Base-by-base conservation (phyloP, 2,797 vertebrate species). In the Prionace glauca region DNA sequence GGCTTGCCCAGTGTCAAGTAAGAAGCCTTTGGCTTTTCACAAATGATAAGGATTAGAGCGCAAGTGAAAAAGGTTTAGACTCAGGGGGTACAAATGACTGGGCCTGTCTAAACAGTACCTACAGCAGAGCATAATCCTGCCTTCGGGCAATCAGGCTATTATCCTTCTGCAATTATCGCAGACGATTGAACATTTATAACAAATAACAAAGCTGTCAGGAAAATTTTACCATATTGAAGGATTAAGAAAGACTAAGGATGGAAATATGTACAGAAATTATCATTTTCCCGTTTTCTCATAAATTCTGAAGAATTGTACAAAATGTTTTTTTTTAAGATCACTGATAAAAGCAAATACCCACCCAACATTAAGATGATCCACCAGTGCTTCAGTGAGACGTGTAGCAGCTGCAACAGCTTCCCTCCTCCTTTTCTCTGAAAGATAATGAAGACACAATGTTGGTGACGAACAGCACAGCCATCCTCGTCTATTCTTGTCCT, bases 361-460 rank as follows among this genome's bases (percentile, higher is more conserved):
- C 99, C 99, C 99, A 62, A 99, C 98, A 96, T 99, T 99, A 86
- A 99, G 98, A 96, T 99, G 99, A 96, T 99, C 98, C 74, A 99
- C 98, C 96, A 99, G 96, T 10, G 99, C 98, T 98, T 99, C 99
- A 0, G 99, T 99, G 95, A 99, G 97, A 96, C 98, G 98, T 26
- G 98, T 99, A 16, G 98, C 99, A 24, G 99, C 98, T 69, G 98
- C 95, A 77, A 99, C 99, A 0, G 98, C 98, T 92, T 99, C 99
- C 96, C 98, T 97, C 86, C 98, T 98, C 67, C 98, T 97, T 96
- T 98, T 98, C 96, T 99, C 99, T 99, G 97, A 79, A 69, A 32
- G 92, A 56, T 74, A 62, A 95, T 20, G 14, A 77, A 74, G 45
- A 56, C 26, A 20, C 45, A 74, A 50, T 4, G 26, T 56, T 95